Percentiles rank a stretch among this genome's conserved stretches.
phyloP scores from a whole-genome alignment of 1,140 invertebrate species.

The Mya arenaria region DNA sequence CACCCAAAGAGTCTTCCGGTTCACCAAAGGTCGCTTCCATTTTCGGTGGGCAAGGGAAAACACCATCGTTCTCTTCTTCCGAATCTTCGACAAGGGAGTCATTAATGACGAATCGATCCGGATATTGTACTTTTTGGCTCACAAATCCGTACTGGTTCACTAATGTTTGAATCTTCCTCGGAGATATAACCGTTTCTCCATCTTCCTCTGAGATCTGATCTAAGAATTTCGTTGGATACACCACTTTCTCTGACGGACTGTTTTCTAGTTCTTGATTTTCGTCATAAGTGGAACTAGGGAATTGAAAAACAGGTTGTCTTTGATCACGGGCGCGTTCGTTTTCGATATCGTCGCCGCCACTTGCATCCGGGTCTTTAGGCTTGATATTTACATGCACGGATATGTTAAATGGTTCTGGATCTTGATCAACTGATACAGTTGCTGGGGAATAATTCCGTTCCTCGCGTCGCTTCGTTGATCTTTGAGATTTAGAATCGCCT shows the following conservation, averaged over 20 bases:
- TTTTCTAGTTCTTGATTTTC: background rate
- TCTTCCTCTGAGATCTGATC: background rate
- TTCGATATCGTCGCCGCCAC: constrained; percentile 39
- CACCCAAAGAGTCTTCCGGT: too few species aligned
- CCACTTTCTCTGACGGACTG: background rate
- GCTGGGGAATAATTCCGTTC: background rate
- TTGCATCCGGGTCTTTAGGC: constrained; percentile 24
- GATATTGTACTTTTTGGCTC: constrained; percentile 36
- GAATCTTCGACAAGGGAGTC: constrained; percentile 15
- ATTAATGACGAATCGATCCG: constrained; percentile 8
- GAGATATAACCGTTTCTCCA: constrained; percentile 10
- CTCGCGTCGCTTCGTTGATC: background rate
- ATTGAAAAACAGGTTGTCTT: background rate
- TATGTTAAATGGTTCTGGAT: constrained; percentile 48
- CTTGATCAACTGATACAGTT: background rate
- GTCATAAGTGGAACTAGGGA: background rate
- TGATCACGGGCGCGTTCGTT: constrained; percentile 21
- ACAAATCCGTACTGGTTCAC: constrained; percentile 32
- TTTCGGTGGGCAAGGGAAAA: too few species aligned
- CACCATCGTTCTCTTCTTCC: background rate
- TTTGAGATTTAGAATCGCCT: background rate
- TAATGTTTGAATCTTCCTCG: background rate
- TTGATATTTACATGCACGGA: constrained; percentile 51
- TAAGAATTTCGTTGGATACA: background rate
- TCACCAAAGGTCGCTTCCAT: too few species aligned